Evolutionary conservation across 1,140 invertebrate genomes (phyloP), one percentile per base, ranked within the genome.

Genomic region (Drosophila murphyi): DNA sequence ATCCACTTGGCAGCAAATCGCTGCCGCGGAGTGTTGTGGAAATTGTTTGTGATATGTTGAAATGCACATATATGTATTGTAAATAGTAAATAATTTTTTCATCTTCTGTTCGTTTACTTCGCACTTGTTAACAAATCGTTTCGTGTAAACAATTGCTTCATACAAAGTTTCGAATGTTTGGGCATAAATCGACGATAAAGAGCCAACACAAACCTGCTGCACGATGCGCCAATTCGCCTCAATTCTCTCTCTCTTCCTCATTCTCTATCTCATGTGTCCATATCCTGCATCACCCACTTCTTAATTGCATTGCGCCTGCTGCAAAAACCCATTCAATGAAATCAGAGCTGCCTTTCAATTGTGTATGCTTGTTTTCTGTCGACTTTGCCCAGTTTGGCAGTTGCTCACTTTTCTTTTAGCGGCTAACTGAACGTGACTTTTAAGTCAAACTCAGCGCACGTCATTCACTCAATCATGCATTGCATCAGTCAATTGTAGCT

Each of bases 61-160:
- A 81, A 81, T 79, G 65, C 63, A 74, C 47, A 55, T 35, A 60
- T 6, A 55, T 39, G 31, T 59, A 34, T 43, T 65, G 54, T 55
- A 70, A 20, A 20, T 52, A 61, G 51, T 56, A 43, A 50, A 48
- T 78, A 41, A 60, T 71, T 51, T 76, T 57, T 72, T 48, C 31
- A 68, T 61, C 61, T 62, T 67, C 76, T 79, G 31, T 64, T 69
- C n/a, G 3, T 43, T 56, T 71, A 86, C 72, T 79, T 85, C 78
- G 69, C 85, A 85, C 80, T 89, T 89, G 86, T 90, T 89, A 85
- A 89, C 81, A 88, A 89, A 85, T 89, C 72, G 39, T 70, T 64
- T 12, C 47, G 45, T 77, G 80, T 88, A 88, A 76, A 82, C 79
- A 76, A 35, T 74, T 56, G 37, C 65, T 20, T 51, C 61, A 57